phyloP scores from a whole-genome alignment of 2,888 invertebrate genomes.

The Lasioglossum oenotherae region DNA sequence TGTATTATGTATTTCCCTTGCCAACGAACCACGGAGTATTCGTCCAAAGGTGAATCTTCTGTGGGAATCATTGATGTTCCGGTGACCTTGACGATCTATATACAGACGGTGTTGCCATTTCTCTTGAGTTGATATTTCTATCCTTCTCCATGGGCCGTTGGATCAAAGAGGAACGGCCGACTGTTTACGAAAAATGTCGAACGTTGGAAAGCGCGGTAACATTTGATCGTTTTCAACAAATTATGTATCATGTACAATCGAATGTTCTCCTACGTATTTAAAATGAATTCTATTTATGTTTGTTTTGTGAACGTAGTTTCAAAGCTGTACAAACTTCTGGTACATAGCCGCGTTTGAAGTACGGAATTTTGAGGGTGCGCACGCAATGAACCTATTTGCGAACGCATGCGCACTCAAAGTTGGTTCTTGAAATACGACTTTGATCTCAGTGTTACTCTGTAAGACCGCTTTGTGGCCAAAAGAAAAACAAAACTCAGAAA shows the following conservation, averaged over 20 bases:
- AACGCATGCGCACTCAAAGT: neutral
- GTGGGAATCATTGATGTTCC: neutral
- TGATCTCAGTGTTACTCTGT: neutral
- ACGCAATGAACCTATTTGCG: neutral
- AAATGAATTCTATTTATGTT: neutral
- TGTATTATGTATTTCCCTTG: neutral
- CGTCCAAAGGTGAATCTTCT: neutral
- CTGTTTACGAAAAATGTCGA: neutral
- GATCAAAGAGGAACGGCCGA: neutral
- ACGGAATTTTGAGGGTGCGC: neutral
- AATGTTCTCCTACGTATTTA: neutral
- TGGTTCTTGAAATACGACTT: neutral
- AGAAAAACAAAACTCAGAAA: neutral
- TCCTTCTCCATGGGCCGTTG: neutral
- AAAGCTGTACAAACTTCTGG: neutral
- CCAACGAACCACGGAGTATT: neutral
- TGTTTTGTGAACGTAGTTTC: neutral
- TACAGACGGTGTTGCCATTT: neutral
- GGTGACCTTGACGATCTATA: neutral
- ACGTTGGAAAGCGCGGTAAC: neutral
- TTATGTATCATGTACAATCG: neutral
- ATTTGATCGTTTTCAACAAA: neutral
- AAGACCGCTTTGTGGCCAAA: neutral
- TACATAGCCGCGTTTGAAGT: too few relatives aligned
- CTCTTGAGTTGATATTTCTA: neutral